Conservation (phyloP, 2,888 invertebrate species). For the Bursaphelenchus okinawaensis region DNA sequence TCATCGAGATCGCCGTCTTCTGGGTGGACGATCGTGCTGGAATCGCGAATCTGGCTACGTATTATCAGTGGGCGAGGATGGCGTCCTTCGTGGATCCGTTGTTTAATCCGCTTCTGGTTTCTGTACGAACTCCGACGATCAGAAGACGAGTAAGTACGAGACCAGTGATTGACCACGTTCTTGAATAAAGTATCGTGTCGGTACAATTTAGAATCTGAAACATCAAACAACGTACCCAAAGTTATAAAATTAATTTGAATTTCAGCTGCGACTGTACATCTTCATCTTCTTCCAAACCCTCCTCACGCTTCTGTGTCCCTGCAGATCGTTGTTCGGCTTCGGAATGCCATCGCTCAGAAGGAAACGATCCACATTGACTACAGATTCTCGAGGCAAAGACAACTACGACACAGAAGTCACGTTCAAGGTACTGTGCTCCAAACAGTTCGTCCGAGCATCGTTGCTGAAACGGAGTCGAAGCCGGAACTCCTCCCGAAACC, state of each 20-base stretch:
- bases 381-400: background rate
- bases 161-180: background rate
- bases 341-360: constrained; percentile 6
- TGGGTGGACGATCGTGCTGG: constrained; percentile 51
- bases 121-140: constrained; percentile 49
- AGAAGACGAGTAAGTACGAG: constrained; percentile 35
- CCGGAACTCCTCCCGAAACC: constrained; percentile 5
- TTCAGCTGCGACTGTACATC: constrained; percentile 26
- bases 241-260: too few relatives aligned
- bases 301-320: constrained; percentile 23
- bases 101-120: constrained; percentile 52
- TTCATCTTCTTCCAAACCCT: constrained; percentile 15
- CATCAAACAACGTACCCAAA: background rate
- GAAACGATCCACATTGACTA: background rate
- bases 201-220: too few relatives aligned
- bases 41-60: constrained; percentile 30
- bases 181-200: background rate
- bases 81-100: constrained; percentile 52
- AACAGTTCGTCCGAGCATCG: constrained; percentile 16
- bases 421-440: constrained; percentile 23
- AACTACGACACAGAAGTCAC: constrained; percentile 19
- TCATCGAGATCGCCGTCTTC: constrained; percentile 55
- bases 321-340: constrained; percentile 8
- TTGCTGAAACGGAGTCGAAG: constrained; percentile 11
- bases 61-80: constrained; percentile 41